Evolutionary conservation across 1,140 invertebrate species (phyloP).

Genomic region (Drosophila bipectinata): DNA sequence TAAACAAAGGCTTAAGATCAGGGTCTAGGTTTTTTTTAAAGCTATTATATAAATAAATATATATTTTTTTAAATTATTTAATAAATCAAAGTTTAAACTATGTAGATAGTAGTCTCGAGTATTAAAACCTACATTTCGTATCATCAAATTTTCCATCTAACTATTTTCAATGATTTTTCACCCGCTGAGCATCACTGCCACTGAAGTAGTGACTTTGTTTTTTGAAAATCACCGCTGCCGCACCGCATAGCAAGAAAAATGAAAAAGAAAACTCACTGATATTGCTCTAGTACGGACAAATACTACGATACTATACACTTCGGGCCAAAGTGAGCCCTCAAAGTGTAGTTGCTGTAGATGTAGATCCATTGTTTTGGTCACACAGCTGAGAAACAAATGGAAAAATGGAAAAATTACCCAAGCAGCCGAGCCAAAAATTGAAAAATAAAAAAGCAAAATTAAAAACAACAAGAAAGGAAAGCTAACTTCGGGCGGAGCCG

Average conservation of each 20-base stretch:
- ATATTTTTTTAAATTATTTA: too few relatives aligned
- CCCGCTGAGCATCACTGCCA: conserved; percentile 54
- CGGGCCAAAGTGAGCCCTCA: conserved; percentile 56
- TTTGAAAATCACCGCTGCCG: conserved; percentile 45
- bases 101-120: not conserved
- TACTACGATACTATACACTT: conserved; percentile 10
- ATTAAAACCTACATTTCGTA: not conserved
- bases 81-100: not conserved
- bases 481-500: too few relatives aligned
- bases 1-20: not conserved
- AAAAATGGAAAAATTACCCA: conserved; percentile 76
- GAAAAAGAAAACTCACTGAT: conserved; percentile 41
- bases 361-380: conserved; percentile 74
- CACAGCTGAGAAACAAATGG: conserved; percentile 76
- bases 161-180: not conserved
- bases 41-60: too few relatives aligned
- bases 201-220: conserved; percentile 15
- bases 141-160: conserved; percentile 10
- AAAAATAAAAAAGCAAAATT: too few relatives aligned
- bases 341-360: conserved; percentile 32
- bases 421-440: conserved; percentile 52
- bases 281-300: conserved; percentile 43
- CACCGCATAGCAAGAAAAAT: conserved; percentile 14
- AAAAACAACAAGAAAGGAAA: too few relatives aligned
- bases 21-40: not conserved